Evolutionary conservation across 1,140 invertebrate genomes (phyloP).

Genomic region (Drosophila eugracilis): DNA sequence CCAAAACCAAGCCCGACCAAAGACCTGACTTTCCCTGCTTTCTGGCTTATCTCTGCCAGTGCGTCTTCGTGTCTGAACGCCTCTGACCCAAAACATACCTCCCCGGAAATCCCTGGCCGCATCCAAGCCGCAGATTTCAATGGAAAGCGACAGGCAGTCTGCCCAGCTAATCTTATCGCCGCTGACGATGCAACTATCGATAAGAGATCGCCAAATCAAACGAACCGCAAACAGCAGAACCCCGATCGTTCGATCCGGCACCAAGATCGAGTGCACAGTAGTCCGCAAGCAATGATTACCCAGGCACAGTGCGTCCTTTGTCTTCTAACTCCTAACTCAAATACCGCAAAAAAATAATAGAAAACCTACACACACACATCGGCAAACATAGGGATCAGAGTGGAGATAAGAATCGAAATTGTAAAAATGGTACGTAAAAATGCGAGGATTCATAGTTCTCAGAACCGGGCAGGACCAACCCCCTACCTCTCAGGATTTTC

Average conservation of each 20-base stretch:
- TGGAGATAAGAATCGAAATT: constrained; percentile 75
- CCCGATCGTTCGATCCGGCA: constrained; percentile 23
- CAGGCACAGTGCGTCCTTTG: constrained; percentile 59
- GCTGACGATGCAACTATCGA: constrained; percentile 52
- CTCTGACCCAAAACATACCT: constrained; percentile 47
- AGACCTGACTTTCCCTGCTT: constrained; percentile 12
- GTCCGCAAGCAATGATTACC: constrained; percentile 63
- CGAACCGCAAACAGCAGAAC: constrained; percentile 48
- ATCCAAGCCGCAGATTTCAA: constrained; percentile 41
- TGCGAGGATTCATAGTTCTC: constrained; percentile 45
- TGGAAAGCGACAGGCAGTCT: constrained; percentile 71
- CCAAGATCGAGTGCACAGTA: constrained; percentile 59
- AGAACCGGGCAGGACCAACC: constrained; percentile 33
- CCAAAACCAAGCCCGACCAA: neutral
- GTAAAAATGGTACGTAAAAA: constrained; percentile 80
- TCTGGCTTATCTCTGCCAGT: constrained; percentile 22
- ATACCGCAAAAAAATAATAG: constrained; percentile 71
- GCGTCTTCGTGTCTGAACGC: constrained; percentile 44
- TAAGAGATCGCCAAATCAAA: constrained; percentile 67
- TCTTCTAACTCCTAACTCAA: constrained; percentile 64
- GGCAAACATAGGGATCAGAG: constrained; percentile 8
- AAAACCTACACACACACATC: too few relatives aligned
- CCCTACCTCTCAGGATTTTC: constrained; percentile 15
- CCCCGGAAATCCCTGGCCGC: constrained; percentile 15
- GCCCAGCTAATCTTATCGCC: constrained; percentile 56